phyloP scores from a whole-genome alignment of 2,888 invertebrate genomes.

The Heliconius ethilla region DNA sequence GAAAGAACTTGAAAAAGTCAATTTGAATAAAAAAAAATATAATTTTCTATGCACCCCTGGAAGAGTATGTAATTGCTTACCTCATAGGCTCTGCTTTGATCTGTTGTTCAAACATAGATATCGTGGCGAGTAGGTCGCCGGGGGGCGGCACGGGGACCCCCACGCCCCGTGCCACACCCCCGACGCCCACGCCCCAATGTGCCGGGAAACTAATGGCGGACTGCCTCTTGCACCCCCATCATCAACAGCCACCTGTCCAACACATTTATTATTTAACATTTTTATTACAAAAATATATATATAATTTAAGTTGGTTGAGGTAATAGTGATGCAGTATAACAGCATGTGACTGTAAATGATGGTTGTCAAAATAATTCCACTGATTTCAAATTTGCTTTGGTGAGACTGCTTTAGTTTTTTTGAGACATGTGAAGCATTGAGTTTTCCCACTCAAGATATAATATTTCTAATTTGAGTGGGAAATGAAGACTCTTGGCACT shows the following conservation, averaged over 20 bases:
- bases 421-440: neutral
- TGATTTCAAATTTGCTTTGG: neutral
- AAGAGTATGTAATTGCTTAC: conserved; percentile 53
- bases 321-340: too few species aligned
- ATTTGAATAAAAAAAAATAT: neutral
- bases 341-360: too few species aligned
- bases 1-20: neutral
- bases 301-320: too few species aligned
- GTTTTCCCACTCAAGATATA: neutral
- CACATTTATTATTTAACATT: conserved; percentile 32
- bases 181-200: conserved; percentile 84
- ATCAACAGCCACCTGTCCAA: conserved; percentile 76
- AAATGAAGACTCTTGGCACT: neutral
- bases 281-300: neutral
- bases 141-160: conserved; percentile 84
- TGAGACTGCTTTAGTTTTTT: neutral
- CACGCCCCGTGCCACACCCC: conserved; percentile 83
- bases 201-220: conserved; percentile 83
- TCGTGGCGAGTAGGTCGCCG: conserved; percentile 84
- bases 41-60: neutral
- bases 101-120: conserved; percentile 87
- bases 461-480: neutral
- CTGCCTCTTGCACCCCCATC: conserved; percentile 80
- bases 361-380: too few species aligned
- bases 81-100: conserved; percentile 87